Evolutionary conservation across 2,797 vertebrate species (phyloP).

Genomic region (Uromys caudimaculatus): DNA sequence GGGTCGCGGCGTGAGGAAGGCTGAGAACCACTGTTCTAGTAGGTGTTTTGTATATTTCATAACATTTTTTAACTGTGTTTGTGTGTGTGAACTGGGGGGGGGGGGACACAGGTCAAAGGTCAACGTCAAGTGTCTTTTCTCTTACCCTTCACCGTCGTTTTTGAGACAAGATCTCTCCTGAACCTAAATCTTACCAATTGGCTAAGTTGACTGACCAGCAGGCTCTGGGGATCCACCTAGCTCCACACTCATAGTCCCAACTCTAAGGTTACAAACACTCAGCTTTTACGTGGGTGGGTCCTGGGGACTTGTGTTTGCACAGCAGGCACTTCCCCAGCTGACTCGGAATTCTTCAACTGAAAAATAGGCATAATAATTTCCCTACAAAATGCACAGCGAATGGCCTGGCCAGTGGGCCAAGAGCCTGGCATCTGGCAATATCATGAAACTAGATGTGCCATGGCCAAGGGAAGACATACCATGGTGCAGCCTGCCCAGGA

Average conservation of each 20-base stretch:
- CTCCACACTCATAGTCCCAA: background rate
- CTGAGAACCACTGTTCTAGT: no score
- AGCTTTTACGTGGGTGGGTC: background rate
- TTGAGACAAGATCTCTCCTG: background rate
- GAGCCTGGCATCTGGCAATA: background rate
- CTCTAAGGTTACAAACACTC: no score
- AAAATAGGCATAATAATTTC: conserved; percentile 2
- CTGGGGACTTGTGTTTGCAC: background rate
- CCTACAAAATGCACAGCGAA: background rate
- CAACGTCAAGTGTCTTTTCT: background rate
- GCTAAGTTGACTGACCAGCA: background rate
- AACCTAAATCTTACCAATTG: background rate
- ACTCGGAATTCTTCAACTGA: background rate
- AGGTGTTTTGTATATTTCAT: background rate
- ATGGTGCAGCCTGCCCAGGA: background rate
- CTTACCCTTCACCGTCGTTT: background rate
- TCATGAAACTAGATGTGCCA: fast-evolving
- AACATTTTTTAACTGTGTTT: background rate
- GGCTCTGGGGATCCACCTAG: no score
- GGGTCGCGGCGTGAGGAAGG: background rate
- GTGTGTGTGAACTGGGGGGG: background rate
- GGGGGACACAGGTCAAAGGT: background rate
- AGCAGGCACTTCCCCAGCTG: background rate
- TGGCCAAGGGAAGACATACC: background rate
- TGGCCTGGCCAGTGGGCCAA: background rate